Evolutionary conservation across 2,797 vertebrate genomes (phyloP), one percentile per base, ranked within the genome.

Genomic region (Danio tinwini): DNA sequence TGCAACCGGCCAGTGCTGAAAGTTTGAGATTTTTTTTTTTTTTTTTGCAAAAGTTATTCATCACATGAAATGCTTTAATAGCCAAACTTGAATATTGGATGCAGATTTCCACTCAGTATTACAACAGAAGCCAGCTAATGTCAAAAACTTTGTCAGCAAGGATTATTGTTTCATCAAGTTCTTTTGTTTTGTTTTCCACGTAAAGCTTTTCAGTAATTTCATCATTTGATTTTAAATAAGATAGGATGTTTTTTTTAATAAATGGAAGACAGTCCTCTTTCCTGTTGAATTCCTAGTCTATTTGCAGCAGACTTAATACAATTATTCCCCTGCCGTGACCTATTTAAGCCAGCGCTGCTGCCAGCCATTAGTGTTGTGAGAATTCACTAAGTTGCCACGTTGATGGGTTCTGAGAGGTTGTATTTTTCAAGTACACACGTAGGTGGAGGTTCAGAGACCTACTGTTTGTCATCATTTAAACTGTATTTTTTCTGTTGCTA

Each of bases 381-480:
- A 82, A 86, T 90, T 89, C 87, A 88, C 88, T 90, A 90, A 92
- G 89, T 90, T 90, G 83, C 86, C 84, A 80, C 83, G 78, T 89
- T 92, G 90, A 93, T 90, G 90, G 88, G 88, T 93, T 89, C 88
- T 88, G 89, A 90, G 91, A 90, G 90, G 87, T 89, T 90, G 87
- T 90, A 88, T 91, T 91, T 92, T 89, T 89, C 82, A 83, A 78
- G 87, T 69, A 85, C 29, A 63, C 7, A 88, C 84, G 91, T 93
- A 91, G 92, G 93, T 91, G 92, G 89, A 89, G 87, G 92, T 92
- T 93, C 89, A 93, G 89, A 93, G 87, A 86, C 87, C 88, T 88
- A 83, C 86, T 91, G 88, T 90, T 92, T 92, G 90, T 92, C 88
- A 91, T 92, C 88, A 91, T 92, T 92, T 91, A 89, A 90, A 70